Percentiles rank a stretch among this genome's conserved stretches.
These are phyloP conservation scores for Spicauda simplicius DNA, from an alignment of 2,888 invertebrate species.

Conservation along the genomic window DNA sequence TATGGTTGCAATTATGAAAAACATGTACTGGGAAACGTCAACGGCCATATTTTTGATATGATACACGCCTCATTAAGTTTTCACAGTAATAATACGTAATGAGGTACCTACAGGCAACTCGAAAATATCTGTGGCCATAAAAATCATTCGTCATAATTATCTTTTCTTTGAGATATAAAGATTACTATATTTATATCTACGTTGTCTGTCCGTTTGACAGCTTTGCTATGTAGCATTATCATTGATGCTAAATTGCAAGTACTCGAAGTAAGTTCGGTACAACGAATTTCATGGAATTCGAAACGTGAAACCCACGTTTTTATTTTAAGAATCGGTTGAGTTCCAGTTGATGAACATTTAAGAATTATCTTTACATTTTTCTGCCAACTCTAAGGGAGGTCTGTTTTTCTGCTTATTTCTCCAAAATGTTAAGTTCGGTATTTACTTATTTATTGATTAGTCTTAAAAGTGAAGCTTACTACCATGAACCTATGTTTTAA, in stretches of 20 bases:
- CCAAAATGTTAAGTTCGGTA: too few relatives aligned
- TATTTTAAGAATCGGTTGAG: too few relatives aligned
- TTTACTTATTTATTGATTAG: too few relatives aligned
- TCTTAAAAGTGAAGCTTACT: too few relatives aligned
- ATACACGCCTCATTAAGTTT: conserved; percentile 12
- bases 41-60: conserved; percentile 17
- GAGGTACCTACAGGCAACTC: conserved; percentile 6
- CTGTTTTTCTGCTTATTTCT: too few relatives aligned
- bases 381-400: too few relatives aligned
- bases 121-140: not conserved
- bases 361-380: too few relatives aligned
- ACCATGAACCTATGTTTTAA: too few relatives aligned
- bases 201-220: conserved; percentile 4
- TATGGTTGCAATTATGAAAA: not conserved
- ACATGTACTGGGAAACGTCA: not conserved
- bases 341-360: too few relatives aligned
- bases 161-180: conserved; percentile 26
- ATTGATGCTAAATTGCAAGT: conserved; percentile 10
- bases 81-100: conserved; percentile 23
- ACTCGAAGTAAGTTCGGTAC: not conserved
- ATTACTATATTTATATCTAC: conserved; percentile 22
- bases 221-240: not conserved
- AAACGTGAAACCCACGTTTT: not conserved
- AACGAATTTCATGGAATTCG: conserved; percentile 8
- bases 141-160: conserved; percentile 33